phyloP scores from a whole-genome alignment of 2,888 invertebrate species.

The Chalcosyrphus nemorum region DNA sequence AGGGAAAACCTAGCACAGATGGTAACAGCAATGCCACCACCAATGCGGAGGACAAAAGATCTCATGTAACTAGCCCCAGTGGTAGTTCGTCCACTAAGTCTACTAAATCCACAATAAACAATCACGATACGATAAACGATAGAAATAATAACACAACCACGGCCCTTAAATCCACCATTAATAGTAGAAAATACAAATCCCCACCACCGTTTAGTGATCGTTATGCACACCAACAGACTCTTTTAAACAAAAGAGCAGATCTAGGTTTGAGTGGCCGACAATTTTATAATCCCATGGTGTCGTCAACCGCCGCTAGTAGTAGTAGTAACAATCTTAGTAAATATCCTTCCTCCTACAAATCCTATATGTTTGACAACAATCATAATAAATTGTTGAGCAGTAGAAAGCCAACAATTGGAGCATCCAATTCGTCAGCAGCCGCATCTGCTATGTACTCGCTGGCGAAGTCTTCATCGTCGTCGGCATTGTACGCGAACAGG shows the following conservation, averaged over 20 bases:
- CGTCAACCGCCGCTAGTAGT: constrained; percentile 36
- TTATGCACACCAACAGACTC: constrained; percentile 60
- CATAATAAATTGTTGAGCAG: constrained; percentile 61
- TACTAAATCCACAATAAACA: constrained; percentile 71
- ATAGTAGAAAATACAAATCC: constrained; percentile 69
- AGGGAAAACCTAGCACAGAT: constrained; percentile 76
- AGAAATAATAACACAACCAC: constrained; percentile 82
- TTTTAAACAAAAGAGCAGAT: constrained; percentile 59
- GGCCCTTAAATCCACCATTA: constrained; percentile 76
- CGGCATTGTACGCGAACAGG: constrained; percentile 83
- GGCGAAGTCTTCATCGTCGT: constrained; percentile 81
- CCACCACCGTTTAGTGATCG: constrained; percentile 57
- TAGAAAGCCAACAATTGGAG: constrained; percentile 75
- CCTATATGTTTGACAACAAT: constrained; percentile 77
- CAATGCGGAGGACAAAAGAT: constrained; percentile 75
- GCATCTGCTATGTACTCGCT: constrained; percentile 76
- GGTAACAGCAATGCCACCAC: constrained; percentile 78
- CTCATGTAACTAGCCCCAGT: constrained; percentile 73
- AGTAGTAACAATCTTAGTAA: constrained; percentile 55
- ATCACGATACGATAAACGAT: constrained; percentile 75
- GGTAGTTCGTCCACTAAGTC: constrained; percentile 68
- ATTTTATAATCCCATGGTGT: constrained; percentile 57
- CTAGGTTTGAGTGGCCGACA: constrained; percentile 41
- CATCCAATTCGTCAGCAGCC: constrained; percentile 75
- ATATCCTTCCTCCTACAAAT: constrained; percentile 73